phyloP scores from a whole-genome alignment of 2,797 vertebrate genomes.

The Sitta carolinensis region DNA sequence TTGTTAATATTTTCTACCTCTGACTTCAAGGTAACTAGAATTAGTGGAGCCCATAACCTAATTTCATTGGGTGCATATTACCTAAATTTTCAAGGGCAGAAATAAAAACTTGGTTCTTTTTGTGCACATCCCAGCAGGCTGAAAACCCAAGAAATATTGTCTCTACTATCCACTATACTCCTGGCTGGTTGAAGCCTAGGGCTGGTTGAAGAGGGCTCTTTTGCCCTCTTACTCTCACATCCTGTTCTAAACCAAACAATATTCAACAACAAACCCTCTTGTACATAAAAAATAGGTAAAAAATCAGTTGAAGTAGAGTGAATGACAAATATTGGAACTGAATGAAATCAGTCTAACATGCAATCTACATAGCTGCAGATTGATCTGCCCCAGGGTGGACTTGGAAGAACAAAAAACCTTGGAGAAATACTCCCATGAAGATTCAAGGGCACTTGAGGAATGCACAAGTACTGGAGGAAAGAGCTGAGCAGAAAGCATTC shows the following conservation, averaged over 20 bases:
- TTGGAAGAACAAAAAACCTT: background rate
- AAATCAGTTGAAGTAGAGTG: background rate
- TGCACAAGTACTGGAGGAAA: background rate
- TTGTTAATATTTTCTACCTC: background rate
- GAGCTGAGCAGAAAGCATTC: background rate
- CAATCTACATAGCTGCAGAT: background rate
- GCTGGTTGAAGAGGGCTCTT: background rate
- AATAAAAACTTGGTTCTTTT: background rate
- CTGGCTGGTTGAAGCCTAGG: background rate
- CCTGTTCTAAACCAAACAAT: background rate
- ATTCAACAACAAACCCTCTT: background rate
- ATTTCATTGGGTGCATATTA: background rate
- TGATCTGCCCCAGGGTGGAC: background rate
- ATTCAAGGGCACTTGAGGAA: background rate
- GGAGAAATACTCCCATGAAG: background rate
- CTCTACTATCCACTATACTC: background rate
- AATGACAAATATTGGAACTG: background rate
- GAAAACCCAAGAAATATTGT: background rate
- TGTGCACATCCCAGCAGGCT: background rate
- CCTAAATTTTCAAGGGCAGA: background rate
- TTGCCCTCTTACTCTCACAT: background rate
- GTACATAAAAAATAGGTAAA: background rate
- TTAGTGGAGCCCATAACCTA: background rate
- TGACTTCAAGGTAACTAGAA: background rate
- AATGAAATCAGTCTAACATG: background rate